Base-by-base conservation (phyloP, 2,888 invertebrate species). In the Rhogogaster chlorosoma region DNA sequence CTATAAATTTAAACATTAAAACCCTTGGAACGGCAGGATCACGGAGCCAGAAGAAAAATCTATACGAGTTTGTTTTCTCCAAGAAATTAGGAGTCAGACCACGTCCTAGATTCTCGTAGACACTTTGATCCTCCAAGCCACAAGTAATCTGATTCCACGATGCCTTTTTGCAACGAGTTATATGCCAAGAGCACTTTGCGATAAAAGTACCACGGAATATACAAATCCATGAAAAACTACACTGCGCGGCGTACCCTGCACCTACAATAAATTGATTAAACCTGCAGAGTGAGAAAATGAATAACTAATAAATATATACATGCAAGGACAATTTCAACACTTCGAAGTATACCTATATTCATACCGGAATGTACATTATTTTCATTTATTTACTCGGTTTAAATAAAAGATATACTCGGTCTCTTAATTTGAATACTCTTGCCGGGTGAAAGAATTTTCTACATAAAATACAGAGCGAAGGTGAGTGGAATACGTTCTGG, bases 1-100 rank as follows among this genome's bases (percentile, higher is more conserved):
- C 53, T 29, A 77, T 49, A 77, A 77, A 77, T 77, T 77, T 53
- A 77, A 49, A 77, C 77, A 77, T 77, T 77, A 77, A 53, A 77
- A 77, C 26, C 29, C 42, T 22, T 1, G 73, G 29, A 77, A 49
- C 77, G 49, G 29, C 12, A 53, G 49, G 53, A 45, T 53, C 29
- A 26, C 12, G 53, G 29, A 77, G 7, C 18, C 29, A 49, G 77
- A 53, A 77, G 49, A 77, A 77, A 32, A 53, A 49, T 77, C 49
- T 26, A 61, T 22, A 38, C 26, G 49, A 49, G 49, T 77, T 77
- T 53, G 45, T 77, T 53, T 77, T 32, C 26, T 32, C 15, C 29
- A 12, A 49, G 12, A 49, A 38, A 49, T 53, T 53, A 38, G 15
- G 15, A 61, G 32, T 80, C 80, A 38, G n/a, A 61, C 57, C 80